These are phyloP conservation scores for Tachystola acroxantha DNA, from an alignment of 2,888 invertebrate genomes.

Conservation along the genomic window DNA sequence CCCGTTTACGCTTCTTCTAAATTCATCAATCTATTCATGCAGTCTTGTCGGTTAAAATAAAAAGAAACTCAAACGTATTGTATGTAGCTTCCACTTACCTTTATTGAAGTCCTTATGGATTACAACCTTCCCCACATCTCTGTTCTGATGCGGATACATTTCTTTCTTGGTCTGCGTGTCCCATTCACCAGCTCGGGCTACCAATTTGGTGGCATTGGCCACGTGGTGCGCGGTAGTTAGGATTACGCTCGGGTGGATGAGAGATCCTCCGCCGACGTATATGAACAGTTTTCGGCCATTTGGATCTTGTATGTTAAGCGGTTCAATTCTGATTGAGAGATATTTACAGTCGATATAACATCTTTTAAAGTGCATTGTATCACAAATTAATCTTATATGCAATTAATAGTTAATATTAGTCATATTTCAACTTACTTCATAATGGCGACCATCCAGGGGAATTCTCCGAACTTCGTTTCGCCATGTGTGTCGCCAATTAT, in stretches of 20 bases:
- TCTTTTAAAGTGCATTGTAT: too few relatives aligned
- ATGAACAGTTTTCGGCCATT: slow-evolving; percentile 50
- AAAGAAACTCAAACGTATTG: too few relatives aligned
- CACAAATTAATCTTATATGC: too few relatives aligned
- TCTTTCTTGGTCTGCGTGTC: slow-evolving; percentile 87
- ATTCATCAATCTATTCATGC: too few relatives aligned
- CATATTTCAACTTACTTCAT: slow-evolving; percentile 66
- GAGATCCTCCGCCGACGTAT: slow-evolving; percentile 80
- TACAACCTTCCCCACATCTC: slow-evolving; percentile 75
- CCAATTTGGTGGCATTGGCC: slow-evolving; percentile 15
- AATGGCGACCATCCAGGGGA: slow-evolving; percentile 90
- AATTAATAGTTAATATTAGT: too few relatives aligned
- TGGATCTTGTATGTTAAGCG: slow-evolving; percentile 37
- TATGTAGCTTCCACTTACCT: too few relatives aligned
- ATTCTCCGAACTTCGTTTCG: slow-evolving; percentile 88
- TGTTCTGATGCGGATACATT: slow-evolving; percentile 83
- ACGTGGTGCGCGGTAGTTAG: slow-evolving; percentile 84
- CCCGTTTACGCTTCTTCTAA: too few relatives aligned
- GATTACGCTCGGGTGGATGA: slow-evolving; percentile 84
- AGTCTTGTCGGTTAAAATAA: too few relatives aligned
- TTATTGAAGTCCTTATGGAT: slow-evolving; percentile 81
- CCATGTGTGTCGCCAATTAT: slow-evolving; percentile 82
- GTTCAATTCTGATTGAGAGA: slow-evolving; percentile 59
- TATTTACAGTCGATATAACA: too few relatives aligned
- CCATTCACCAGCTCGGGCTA: slow-evolving; percentile 89